phyloP scores from a whole-genome alignment of 2,113 vertebrate genomes.

The Forbesichthys agassizii region DNA sequence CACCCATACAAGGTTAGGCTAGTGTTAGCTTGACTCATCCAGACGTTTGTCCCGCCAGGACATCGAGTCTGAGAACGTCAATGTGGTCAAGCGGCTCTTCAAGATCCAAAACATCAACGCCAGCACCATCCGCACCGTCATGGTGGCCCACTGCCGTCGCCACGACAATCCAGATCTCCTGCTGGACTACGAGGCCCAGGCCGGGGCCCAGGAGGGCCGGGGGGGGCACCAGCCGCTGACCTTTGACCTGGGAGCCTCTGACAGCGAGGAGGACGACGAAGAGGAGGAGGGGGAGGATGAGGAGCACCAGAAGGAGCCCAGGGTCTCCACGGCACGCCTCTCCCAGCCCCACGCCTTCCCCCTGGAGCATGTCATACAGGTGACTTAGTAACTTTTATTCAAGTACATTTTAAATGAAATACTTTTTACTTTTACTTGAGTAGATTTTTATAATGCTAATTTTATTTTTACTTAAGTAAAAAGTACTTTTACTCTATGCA shows the following conservation, averaged over 20 bases:
- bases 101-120: slow-evolving; percentile 97
- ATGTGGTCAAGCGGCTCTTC: slow-evolving; percentile 97
- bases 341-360: slow-evolving; percentile 51
- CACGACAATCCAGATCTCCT: slow-evolving; percentile 87
- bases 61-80: slow-evolving; percentile 92
- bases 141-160: slow-evolving; percentile 93
- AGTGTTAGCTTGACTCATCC: background rate
- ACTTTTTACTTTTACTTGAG: too few species aligned
- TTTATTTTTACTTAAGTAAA: too few species aligned
- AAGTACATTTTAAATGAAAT: background rate
- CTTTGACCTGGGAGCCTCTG: slow-evolving; percentile 80
- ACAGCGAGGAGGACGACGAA: slow-evolving; percentile 76
- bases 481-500: background rate
- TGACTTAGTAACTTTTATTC: slow-evolving; percentile 20
- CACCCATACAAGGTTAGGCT: background rate
- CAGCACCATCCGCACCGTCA: slow-evolving; percentile 94
- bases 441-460: too few species aligned
- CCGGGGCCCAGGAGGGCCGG: slow-evolving; percentile 43
- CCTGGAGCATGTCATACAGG: slow-evolving; percentile 74
- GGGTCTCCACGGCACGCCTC: slow-evolving; percentile 27
- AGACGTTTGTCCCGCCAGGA: slow-evolving; percentile 72
- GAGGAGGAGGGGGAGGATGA: slow-evolving; percentile 49
- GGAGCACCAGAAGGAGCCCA: slow-evolving; percentile 15
- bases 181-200: slow-evolving; percentile 81
- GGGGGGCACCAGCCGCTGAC: slow-evolving; percentile 69